phyloP scores from a whole-genome alignment of 2,113 vertebrate genomes.

The Amia ocellicauda region DNA sequence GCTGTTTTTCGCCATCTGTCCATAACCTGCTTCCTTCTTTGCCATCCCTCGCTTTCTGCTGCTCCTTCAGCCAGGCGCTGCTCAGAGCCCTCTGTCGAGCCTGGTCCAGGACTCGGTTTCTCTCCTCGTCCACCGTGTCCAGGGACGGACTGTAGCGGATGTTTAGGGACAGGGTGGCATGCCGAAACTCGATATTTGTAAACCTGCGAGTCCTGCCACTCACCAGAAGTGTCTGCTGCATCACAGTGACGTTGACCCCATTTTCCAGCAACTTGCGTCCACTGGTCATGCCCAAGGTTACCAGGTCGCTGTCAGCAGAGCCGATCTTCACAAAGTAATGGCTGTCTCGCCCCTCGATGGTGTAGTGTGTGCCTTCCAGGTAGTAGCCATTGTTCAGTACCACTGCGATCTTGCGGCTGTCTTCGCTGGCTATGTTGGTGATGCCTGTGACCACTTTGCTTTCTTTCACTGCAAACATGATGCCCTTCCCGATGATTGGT shows the following conservation, averaged over 20 bases:
- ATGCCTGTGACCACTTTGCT: constrained; percentile 81
- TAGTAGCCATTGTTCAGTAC: constrained; percentile 92
- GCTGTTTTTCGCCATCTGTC: constrained; percentile 97
- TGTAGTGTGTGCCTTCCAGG: constrained; percentile 93
- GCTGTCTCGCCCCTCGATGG: constrained; percentile 87
- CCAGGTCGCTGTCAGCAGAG: constrained; percentile 83
- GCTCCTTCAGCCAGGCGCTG: constrained; percentile 89
- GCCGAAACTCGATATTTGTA: constrained; percentile 88
- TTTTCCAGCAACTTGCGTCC: constrained; percentile 89
- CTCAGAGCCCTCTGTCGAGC: constrained; percentile 87
- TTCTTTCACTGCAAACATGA: constrained; percentile 95
- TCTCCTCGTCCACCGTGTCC: constrained; percentile 92
- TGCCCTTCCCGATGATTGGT: constrained; percentile 89
- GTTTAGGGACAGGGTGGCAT: constrained; percentile 80
- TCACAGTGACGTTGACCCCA: constrained; percentile 88
- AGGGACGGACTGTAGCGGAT: constrained; percentile 86
- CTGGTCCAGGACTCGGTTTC: constrained; percentile 86
- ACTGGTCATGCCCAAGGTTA: constrained; percentile 84
- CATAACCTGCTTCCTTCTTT: constrained; percentile 92
- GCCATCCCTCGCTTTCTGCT: constrained; percentile 87
- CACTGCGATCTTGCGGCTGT: constrained; percentile 87
- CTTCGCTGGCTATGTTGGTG: constrained; percentile 84
- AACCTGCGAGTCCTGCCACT: constrained; percentile 90
- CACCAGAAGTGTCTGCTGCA: no score
- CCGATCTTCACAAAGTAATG: constrained; percentile 97